Conservation (phyloP, 2,113 vertebrate genomes). For the Limanda limanda region DNA sequence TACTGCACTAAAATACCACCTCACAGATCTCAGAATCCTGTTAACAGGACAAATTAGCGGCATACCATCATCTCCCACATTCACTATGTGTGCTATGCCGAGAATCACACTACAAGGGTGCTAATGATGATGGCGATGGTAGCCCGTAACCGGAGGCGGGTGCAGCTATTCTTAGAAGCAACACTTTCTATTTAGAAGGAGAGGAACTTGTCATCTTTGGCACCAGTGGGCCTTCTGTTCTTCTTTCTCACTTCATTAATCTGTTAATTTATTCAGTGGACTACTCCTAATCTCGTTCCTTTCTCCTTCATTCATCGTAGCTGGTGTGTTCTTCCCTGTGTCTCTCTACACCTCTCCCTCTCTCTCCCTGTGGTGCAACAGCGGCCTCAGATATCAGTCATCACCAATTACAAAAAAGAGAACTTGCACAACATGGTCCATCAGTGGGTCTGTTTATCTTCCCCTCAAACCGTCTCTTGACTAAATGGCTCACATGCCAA, state of each 20-base stretch:
- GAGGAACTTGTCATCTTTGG: conserved; percentile 48
- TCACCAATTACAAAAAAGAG: conserved; percentile 18
- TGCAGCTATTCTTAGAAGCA: conserved; percentile 67
- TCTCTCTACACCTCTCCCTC: conserved; percentile 9
- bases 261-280: conserved; percentile 69
- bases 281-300: conserved; percentile 64
- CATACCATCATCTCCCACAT: conserved; percentile 33
- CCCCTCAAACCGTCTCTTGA: conserved; percentile 1
- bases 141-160: conserved; percentile 56
- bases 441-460: conserved; percentile 10
- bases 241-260: conserved; percentile 73
- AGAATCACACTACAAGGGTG: conserved; percentile 59
- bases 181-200: conserved; percentile 63
- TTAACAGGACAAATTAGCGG: conserved; percentile 29
- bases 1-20: background rate
- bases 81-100: conserved; percentile 45
- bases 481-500: conserved; percentile 3
- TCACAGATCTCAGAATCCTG: background rate
- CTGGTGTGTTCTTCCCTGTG: conserved; percentile 12
- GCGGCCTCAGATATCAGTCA: conserved; percentile 16
- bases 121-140: conserved; percentile 66
- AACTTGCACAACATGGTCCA: background rate
- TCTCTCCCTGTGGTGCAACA: conserved; percentile 20
- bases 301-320: conserved; percentile 71
- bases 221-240: conserved; percentile 43